Conservation (phyloP, 2,888 invertebrate species). For the Scaptomyza caliginosa region DNA sequence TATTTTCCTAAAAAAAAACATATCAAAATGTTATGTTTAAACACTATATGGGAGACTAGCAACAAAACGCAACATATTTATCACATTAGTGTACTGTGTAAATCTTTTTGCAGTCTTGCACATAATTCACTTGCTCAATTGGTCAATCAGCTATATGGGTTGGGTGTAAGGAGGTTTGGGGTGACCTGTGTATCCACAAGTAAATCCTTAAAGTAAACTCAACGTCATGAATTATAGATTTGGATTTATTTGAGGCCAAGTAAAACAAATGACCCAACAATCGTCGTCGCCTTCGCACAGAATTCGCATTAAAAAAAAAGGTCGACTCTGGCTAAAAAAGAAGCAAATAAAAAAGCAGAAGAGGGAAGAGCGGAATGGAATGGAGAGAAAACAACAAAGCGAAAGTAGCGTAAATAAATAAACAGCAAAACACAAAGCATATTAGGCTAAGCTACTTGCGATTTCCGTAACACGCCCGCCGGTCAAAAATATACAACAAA, state of each 20-base stretch:
- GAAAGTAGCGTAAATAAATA: conserved; percentile 74
- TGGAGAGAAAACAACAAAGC: conserved; percentile 39
- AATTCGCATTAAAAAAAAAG: conserved; percentile 51
- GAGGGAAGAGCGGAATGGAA: conserved; percentile 6
- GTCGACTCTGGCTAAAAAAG: conserved; percentile 1
- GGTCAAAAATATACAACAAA: too few species aligned
- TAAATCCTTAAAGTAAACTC: conserved; percentile 58
- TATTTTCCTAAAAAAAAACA: too few species aligned
- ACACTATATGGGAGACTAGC: too few species aligned
- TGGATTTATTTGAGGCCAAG: conserved; percentile 79
- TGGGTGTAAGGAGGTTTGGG: background rate
- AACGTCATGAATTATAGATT: conserved; percentile 73
- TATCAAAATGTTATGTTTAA: too few species aligned
- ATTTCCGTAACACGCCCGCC: conserved; percentile 72
- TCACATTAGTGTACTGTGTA: conserved; percentile 11
- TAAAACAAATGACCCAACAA: conserved; percentile 74
- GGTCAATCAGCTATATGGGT: conserved; percentile 33
- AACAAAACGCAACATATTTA: conserved; percentile 20
- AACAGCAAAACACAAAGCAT: conserved; percentile 76
- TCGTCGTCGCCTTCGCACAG: conserved; percentile 37
- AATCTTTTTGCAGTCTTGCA: background rate
- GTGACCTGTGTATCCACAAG: conserved; percentile 12
- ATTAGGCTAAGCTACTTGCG: conserved; percentile 79
- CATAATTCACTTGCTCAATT: conserved; percentile 24
- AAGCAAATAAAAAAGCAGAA: background rate